Conservation (phyloP, 2,888 invertebrate genomes). For the Heliconius hortense region DNA sequence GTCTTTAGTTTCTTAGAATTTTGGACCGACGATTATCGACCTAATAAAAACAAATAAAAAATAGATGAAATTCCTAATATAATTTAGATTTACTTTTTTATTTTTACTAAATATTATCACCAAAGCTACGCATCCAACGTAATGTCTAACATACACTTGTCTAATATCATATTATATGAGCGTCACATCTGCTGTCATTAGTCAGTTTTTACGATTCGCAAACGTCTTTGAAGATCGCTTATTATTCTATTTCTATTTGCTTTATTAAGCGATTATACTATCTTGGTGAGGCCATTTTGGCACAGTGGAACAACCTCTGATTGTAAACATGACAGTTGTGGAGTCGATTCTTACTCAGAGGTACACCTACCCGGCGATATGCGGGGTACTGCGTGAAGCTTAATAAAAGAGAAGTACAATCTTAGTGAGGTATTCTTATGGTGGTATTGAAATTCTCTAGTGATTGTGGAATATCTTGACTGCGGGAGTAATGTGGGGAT, state of each 20-base stretch:
- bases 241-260: constrained; percentile 26
- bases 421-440: too few species aligned
- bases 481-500: too few species aligned
- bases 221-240: constrained; percentile 30
- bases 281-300: not conserved
- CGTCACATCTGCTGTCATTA: constrained; percentile 34
- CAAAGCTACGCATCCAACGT: not conserved
- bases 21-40: too few species aligned
- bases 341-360: not conserved
- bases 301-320: not conserved
- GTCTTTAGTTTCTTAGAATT: too few species aligned
- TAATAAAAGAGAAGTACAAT: not conserved
- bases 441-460: too few species aligned
- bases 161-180: constrained; percentile 25
- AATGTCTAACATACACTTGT: not conserved
- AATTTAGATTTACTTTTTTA: too few species aligned
- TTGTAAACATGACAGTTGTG: not conserved
- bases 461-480: too few species aligned
- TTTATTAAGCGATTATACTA: constrained; percentile 26
- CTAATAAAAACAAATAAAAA: too few species aligned
- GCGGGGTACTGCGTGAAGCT: too few species aligned
- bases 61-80: too few species aligned
- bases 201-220: constrained; percentile 37
- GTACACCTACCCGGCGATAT: not conserved
- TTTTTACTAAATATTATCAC: too few species aligned